These are phyloP conservation scores for Catocala sponsa DNA, from an alignment of 2,888 invertebrate species.

Conservation along the genomic window DNA sequence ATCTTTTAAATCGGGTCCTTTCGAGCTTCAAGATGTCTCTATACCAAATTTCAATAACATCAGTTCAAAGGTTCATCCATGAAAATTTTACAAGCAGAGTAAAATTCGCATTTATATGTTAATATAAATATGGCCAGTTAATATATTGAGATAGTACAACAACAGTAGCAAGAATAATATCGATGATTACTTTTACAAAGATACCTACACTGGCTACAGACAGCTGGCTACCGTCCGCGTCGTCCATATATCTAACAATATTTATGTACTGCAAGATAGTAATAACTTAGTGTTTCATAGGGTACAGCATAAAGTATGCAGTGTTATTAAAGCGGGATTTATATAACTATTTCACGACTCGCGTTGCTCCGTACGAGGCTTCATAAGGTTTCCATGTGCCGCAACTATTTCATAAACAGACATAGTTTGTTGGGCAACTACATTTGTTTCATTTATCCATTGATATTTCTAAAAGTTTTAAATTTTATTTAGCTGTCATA, in stretches of 20 bases:
- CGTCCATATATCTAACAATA: constrained; percentile 3
- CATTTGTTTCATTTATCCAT: constrained; percentile 5
- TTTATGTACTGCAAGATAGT: constrained; percentile 29
- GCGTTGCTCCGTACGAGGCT: background rate
- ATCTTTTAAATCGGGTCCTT: no score
- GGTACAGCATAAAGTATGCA: constrained; percentile 12
- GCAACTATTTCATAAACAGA: background rate
- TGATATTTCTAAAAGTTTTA: background rate
- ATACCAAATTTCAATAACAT: no score
- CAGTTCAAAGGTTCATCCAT: no score
- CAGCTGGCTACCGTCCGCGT: no score
- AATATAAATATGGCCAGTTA: no score
- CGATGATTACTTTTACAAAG: no score
- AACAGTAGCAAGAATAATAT: no score
- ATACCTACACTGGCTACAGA: no score
- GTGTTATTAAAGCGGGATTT: constrained; percentile 4
- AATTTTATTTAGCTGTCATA: background rate
- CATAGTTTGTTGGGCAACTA: constrained; percentile 3
- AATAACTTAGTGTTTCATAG: constrained; percentile 51
- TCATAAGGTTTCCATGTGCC: background rate
- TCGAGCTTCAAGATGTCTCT: no score
- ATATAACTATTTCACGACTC: constrained; percentile 7
- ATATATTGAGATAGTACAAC: no score
- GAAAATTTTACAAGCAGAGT: no score
- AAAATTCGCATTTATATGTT: no score